Conservation (phyloP, 2,797 vertebrate species). For the Bufotes viridis region DNA sequence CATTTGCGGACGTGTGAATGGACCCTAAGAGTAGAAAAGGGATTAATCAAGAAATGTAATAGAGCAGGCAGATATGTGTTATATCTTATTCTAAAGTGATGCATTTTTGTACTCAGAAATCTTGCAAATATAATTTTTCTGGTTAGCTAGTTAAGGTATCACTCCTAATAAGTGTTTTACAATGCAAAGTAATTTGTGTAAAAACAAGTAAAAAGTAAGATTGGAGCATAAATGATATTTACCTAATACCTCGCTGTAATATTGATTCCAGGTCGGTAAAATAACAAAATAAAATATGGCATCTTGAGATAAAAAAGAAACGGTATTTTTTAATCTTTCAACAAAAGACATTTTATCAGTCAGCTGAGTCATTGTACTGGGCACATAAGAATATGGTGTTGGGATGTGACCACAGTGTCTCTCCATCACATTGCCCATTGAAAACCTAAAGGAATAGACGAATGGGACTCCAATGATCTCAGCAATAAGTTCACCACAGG, state of each 20-base stretch:
- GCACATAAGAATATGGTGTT: slow-evolving; percentile 71
- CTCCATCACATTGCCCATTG: slow-evolving; percentile 66
- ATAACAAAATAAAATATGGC: slow-evolving; percentile 61
- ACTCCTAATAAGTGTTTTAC: too few relatives aligned
- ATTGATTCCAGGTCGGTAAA: slow-evolving; percentile 22
- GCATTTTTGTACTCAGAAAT: too few relatives aligned
- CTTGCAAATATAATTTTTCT: too few relatives aligned
- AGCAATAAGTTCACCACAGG: slow-evolving; percentile 72
- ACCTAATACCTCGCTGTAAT: slow-evolving; percentile 46
- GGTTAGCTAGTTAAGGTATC: too few relatives aligned
- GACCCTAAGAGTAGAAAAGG: too few relatives aligned
- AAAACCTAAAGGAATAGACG: slow-evolving; percentile 69
- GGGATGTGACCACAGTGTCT: slow-evolving; percentile 68
- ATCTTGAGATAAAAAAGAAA: slow-evolving; percentile 66
- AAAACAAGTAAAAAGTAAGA: not conserved
- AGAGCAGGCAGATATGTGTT: too few relatives aligned
- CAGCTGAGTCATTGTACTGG: slow-evolving; percentile 63
- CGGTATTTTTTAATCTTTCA: slow-evolving; percentile 68
- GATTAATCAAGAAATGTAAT: too few relatives aligned
- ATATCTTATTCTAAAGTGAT: too few relatives aligned
- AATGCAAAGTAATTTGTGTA: not conserved
- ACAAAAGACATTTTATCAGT: slow-evolving; percentile 70
- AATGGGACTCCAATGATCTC: slow-evolving; percentile 71
- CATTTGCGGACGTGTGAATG: too few relatives aligned
- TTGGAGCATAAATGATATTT: not conserved